phyloP scores from a whole-genome alignment of 2,888 invertebrate species.

The Abscondita cerata region DNA sequence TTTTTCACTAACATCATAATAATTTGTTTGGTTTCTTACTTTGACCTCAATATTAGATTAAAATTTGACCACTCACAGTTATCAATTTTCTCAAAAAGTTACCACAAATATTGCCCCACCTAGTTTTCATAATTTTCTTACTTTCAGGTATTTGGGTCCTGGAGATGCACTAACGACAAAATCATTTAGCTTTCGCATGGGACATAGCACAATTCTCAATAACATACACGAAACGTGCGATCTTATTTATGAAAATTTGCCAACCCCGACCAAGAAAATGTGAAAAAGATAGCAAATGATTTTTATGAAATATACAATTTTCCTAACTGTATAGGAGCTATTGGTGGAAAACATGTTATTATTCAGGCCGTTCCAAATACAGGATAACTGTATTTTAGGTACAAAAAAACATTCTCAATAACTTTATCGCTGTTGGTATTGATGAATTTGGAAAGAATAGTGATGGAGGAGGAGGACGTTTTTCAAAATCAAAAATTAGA shows the following conservation, averaged over 20 bases:
- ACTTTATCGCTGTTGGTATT: no score
- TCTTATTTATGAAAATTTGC: neutral
- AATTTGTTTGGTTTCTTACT: neutral
- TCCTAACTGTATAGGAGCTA: constrained; percentile 4
- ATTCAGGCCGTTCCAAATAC: no score
- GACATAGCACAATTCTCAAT: neutral
- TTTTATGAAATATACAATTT: neutral
- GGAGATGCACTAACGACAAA: neutral
- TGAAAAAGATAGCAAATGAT: neutral
- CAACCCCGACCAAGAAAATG: neutral
- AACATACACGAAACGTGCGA: neutral
- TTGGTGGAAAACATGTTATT: constrained; percentile 40
- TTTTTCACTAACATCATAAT: no score
- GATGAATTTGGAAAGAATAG: no score
- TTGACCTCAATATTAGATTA: neutral
- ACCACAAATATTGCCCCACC: no score
- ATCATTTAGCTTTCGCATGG: constrained; percentile 7
- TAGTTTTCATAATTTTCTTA: neutral
- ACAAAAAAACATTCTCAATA: no score
- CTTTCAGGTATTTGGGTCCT: neutral
- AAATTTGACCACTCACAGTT: neutral
- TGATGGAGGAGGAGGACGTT: no score
- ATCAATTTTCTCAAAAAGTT: no score
- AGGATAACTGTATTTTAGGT: no score
- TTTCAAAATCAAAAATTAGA: no score